Conservation (phyloP, 2,888 invertebrate genomes). For the Microplitis deprimator region DNA sequence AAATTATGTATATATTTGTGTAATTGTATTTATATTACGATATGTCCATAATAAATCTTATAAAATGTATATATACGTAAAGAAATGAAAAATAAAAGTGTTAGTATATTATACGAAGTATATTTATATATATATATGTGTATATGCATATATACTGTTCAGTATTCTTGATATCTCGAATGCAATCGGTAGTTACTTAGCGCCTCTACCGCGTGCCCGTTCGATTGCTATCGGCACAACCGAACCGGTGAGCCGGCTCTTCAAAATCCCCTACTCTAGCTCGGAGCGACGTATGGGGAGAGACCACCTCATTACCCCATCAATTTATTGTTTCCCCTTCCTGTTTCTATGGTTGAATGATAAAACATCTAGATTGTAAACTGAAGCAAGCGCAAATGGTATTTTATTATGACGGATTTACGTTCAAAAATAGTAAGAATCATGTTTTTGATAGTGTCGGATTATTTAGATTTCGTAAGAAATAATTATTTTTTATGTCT, state of each 20-base stretch:
- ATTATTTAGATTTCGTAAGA: background rate
- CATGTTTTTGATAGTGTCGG: background rate
- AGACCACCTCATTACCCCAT: constrained; percentile 62
- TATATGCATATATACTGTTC: constrained; percentile 37
- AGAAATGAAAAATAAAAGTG: constrained; percentile 15
- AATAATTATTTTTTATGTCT: background rate
- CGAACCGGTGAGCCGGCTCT: constrained; percentile 51
- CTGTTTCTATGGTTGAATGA: constrained; percentile 2
- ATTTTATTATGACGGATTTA: background rate
- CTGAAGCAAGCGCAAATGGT: constrained; percentile 1
- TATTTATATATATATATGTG: constrained; percentile 3
- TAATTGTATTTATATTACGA: background rate
- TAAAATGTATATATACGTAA: constrained; percentile 7
- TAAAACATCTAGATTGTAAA: constrained; percentile 1
- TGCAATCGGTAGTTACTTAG: constrained; percentile 69
- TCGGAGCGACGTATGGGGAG: constrained; percentile 30
- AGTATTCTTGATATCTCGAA: constrained; percentile 55
- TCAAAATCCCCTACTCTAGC: constrained; percentile 46
- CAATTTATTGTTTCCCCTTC: constrained; percentile 54
- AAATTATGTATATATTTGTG: background rate
- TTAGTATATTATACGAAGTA: constrained; percentile 23
- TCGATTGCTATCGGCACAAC: constrained; percentile 62
- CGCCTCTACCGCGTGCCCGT: constrained; percentile 63
- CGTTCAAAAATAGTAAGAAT: background rate
- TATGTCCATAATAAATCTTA: background rate